Evolutionary conservation across 2,888 invertebrate genomes (phyloP).

Genomic region (Drosophila formosana): DNA sequence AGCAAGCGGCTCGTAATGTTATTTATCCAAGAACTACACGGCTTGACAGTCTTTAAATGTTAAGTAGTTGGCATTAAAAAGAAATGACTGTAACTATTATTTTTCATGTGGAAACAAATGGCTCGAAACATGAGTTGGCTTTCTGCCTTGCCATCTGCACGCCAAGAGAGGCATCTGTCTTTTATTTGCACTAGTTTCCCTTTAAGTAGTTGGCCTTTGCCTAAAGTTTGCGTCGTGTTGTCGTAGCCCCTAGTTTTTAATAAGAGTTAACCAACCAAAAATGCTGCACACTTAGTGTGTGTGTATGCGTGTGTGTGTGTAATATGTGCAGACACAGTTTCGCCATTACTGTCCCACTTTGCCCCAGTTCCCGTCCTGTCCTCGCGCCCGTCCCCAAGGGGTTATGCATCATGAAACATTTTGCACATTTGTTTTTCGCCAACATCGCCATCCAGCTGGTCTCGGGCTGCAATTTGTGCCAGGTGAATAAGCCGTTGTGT

Average conservation of each 20-base stretch:
- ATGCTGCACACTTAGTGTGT: neutral
- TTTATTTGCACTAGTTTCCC: neutral
- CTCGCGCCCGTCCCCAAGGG: neutral
- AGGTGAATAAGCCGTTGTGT: neutral
- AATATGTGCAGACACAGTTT: neutral
- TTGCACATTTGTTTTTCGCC: conserved; percentile 6
- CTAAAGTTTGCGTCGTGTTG: neutral
- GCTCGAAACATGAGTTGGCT: neutral
- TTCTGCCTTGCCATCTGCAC: neutral
- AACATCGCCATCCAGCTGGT: neutral
- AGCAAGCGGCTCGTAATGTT: too few relatives aligned
- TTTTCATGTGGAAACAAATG: conserved; percentile 1
- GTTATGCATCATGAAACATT: conserved; percentile 24
- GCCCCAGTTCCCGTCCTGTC: neutral
- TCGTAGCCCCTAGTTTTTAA: neutral
- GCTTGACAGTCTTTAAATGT: neutral
- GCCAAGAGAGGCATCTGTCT: neutral
- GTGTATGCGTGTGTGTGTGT: neutral
- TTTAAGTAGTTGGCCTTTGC: neutral
- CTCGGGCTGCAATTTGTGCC: conserved; percentile 1
- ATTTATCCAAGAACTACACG: too few relatives aligned
- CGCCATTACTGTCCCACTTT: neutral
- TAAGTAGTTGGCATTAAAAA: neutral
- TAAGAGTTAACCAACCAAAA: conserved; percentile 1
- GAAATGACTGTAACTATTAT: neutral